phyloP scores from a whole-genome alignment of 2,113 vertebrate species.

The Sus scrofa region DNA sequence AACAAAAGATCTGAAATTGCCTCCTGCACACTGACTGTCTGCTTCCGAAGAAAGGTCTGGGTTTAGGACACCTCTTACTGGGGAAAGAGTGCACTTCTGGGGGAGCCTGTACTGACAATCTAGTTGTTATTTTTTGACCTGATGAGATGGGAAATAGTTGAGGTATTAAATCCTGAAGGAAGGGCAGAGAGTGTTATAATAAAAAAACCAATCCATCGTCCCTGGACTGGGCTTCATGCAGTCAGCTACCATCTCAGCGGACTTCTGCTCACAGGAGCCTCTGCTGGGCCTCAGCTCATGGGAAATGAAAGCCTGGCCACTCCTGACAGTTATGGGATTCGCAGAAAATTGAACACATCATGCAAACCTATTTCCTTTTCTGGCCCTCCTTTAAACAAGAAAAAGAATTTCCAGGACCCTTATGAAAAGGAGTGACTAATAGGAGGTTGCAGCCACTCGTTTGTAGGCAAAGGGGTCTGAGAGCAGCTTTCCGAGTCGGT shows the following conservation, averaged over 20 bases:
- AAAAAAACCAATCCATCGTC: constrained; percentile 66
- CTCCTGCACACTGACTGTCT: not conserved
- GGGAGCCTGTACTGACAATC: not conserved
- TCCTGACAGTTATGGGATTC: constrained; percentile 1
- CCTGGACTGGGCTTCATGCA: not conserved
- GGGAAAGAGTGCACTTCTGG: not conserved
- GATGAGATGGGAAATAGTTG: constrained; percentile 58
- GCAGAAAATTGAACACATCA: constrained; percentile 39
- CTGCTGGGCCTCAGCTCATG: not conserved
- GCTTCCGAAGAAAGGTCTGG: constrained; percentile 28
- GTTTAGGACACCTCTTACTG: constrained; percentile 44
- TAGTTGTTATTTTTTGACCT: constrained; percentile 65
- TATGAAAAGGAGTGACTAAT: not conserved
- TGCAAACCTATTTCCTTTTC: constrained; percentile 8
- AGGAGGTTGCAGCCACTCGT: not conserved
- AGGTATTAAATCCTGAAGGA: constrained; percentile 48
- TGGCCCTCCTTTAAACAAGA: not conserved
- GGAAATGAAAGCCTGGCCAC: not conserved
- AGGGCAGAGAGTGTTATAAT: constrained; percentile 47
- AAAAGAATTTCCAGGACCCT: not conserved
- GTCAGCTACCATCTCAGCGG: not conserved
- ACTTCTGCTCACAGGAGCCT: not conserved
- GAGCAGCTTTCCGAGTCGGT: not conserved
- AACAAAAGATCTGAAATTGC: constrained; percentile 74
- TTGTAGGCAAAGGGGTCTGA: not conserved